phyloP scores from a whole-genome alignment of 2,888 invertebrate genomes.

The Coleophora flavipennella region DNA sequence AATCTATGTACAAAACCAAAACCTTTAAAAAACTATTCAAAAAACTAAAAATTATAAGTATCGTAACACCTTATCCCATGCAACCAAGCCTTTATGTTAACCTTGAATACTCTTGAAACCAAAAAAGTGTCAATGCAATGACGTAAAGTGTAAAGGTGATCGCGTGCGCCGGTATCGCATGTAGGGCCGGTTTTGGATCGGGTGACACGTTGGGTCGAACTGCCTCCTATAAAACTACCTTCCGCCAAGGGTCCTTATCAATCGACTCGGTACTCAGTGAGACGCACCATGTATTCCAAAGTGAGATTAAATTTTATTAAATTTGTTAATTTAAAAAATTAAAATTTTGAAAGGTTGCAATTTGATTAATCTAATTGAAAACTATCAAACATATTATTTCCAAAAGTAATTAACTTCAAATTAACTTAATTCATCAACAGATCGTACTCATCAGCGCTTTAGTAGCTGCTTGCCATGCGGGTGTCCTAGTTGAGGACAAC shows the following conservation, averaged over 20 bases:
- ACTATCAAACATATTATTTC: too few species aligned
- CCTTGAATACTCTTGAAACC: slow-evolving; percentile 59
- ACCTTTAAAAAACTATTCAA: too few species aligned
- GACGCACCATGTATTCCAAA: slow-evolving; percentile 58
- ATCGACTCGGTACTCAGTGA: slow-evolving; percentile 42
- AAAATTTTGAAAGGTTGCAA: too few species aligned
- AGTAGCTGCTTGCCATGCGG: slow-evolving; percentile 61
- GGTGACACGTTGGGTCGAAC: slow-evolving; percentile 35
- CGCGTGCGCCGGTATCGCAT: slow-evolving; percentile 49
- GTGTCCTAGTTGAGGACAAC: slow-evolving; percentile 40
- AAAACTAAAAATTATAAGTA: too few species aligned
- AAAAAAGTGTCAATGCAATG: slow-evolving; percentile 42
- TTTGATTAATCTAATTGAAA: not conserved
- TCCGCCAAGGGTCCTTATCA: slow-evolving; percentile 44
- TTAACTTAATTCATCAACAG: slow-evolving; percentile 42
- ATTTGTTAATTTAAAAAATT: not conserved
- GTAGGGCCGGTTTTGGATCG: slow-evolving; percentile 56
- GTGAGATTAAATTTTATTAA: slow-evolving; percentile 30
- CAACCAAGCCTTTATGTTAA: slow-evolving; percentile 31
- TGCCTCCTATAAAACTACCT: slow-evolving; percentile 62
- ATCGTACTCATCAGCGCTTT: slow-evolving; percentile 50
- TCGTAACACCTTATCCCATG: too few species aligned
- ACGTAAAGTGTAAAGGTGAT: slow-evolving; percentile 60
- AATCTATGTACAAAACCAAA: too few species aligned
- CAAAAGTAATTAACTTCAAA: too few species aligned